Evolutionary conservation across 2,888 invertebrate genomes (phyloP), one percentile per base, ranked within the genome.

Genomic region (Lasioglossum lativentre): DNA sequence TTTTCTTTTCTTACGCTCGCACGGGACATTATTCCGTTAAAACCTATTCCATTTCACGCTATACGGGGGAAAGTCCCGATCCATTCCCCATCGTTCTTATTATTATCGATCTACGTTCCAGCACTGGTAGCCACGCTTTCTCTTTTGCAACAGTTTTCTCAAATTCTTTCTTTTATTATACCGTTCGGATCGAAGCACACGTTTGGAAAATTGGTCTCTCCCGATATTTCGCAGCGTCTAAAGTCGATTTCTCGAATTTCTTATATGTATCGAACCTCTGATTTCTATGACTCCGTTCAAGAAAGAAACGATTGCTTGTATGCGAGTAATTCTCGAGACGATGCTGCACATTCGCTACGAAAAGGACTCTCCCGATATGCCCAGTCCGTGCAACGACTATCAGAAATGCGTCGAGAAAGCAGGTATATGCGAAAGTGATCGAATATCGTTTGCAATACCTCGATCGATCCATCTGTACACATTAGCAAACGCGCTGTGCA

Each of bases 341-440:
- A 59, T 34, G 56, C 75, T 77, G 78, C 82, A n/a, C n/a, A 86
- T 88, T 86, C 80, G 88, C 85, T 80, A 84, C 86, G 82, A 80
- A 71, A 78, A 78, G 68, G 30, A 75, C 66, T 56, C 66, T 56
- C 72, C 75, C 80, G 86, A 78, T 81, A 83, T 88, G 88, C 75
- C 82, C 82, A 78, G 84, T 88, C 88, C 82, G 86, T 90, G 89
- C 87, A 90, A 88, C 89, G 89, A 90, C 85, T 85, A 88, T 82
- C 77, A 68, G 80, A 85, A 71, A 90, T 90, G 90, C 90, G 81
- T 82, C 89, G 90, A 85, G 68, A 83, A 88, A 88, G 88, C 82
- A 68, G 79, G 82, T 80, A 83, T 86, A 86, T 80, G 87, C 82
- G 83, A 85, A 78, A 45, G 73, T 78, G 56, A 78, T 82, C 83